These are phyloP conservation scores for Lutra lutra DNA, from an alignment of 2,797 vertebrate genomes.

Conservation along the genomic window DNA sequence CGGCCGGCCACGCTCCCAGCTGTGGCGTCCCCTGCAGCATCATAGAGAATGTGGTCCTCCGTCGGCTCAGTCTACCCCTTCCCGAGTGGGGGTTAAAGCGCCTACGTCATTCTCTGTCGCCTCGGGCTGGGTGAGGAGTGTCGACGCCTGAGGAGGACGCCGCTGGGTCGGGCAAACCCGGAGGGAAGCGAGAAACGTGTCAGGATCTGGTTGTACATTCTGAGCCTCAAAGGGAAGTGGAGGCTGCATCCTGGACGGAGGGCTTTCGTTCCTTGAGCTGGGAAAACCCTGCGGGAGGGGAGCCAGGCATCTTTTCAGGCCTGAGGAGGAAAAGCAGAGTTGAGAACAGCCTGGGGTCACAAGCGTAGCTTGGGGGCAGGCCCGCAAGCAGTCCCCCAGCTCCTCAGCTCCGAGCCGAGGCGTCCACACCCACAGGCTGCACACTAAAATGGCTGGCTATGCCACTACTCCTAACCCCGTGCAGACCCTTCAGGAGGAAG, in stretches of 20 bases:
- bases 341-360: neutral
- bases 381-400: neutral
- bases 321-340: neutral
- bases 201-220: fast-evolving
- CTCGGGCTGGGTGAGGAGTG: neutral
- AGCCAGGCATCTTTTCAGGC: neutral
- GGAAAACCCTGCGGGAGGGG: neutral
- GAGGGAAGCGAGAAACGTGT: neutral
- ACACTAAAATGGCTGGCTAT: slow-evolving; percentile 81
- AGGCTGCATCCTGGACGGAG: no score
- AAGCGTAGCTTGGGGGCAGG: neutral
- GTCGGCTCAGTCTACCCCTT: neutral
- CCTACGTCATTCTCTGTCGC: neutral
- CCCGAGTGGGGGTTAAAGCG: fast-evolving
- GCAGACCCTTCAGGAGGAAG: slow-evolving; percentile 86
- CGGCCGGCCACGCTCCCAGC: fast-evolving
- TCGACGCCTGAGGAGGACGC: fast-evolving
- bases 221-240: neutral
- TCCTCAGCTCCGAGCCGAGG: neutral
- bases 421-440: slow-evolving; percentile 56
- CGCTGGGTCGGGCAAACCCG: fast-evolving
- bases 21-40: fast-evolving
- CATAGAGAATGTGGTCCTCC: neutral
- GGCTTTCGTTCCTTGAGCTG: neutral
- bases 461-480: slow-evolving; percentile 82